Percentiles rank a stretch among this genome's conserved stretches.
These are phyloP conservation scores for Eospalax fontanierii DNA, from an alignment of 2,797 vertebrate species.

Conservation along the genomic window DNA sequence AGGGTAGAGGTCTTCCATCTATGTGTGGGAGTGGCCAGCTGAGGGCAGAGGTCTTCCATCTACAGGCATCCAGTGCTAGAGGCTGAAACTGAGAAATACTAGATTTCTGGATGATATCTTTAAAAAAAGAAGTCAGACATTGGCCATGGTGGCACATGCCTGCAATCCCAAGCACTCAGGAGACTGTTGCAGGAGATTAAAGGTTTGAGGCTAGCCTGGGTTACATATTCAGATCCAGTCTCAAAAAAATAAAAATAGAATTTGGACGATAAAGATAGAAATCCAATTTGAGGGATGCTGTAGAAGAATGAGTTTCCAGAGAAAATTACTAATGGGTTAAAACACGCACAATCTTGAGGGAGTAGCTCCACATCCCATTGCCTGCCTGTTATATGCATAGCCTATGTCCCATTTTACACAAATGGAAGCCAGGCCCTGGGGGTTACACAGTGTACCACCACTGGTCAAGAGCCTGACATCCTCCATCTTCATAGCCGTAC, in stretches of 20 bases:
- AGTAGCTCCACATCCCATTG: too few relatives aligned
- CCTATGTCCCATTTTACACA: background rate
- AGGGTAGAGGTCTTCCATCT: too few relatives aligned
- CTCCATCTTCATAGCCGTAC: background rate
- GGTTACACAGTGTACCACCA: background rate
- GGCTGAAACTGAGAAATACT: background rate
- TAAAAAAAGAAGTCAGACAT: background rate
- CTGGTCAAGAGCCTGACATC: background rate
- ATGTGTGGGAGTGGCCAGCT: accelerated
- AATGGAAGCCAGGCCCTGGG: background rate
- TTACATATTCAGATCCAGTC: background rate
- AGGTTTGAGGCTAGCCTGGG: background rate
- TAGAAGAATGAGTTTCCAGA: background rate
- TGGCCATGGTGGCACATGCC: background rate
- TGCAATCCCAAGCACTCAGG: background rate
- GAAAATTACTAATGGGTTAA: background rate
- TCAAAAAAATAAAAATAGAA: background rate
- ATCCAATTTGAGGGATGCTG: background rate
- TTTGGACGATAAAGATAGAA: background rate
- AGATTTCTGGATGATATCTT: background rate
- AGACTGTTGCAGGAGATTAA: background rate
- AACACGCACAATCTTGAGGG: background rate
- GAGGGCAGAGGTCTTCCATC: background rate
- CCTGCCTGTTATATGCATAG: too few relatives aligned
- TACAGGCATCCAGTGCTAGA: background rate